These are phyloP conservation scores for Malacosoma neustria DNA, from an alignment of 2,888 invertebrate species.

Conservation along the genomic window DNA sequence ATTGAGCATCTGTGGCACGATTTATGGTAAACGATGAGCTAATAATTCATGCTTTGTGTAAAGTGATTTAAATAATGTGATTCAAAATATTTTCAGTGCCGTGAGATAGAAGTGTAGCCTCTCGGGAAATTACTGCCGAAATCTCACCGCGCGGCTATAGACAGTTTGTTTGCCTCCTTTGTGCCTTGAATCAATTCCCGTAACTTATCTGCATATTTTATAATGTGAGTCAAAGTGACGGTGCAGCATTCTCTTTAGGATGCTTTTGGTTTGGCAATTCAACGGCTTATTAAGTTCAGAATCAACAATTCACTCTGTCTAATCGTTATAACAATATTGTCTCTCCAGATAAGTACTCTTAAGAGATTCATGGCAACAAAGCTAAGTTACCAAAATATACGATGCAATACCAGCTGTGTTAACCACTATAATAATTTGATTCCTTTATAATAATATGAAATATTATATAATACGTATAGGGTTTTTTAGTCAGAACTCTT, in stretches of 20 bases:
- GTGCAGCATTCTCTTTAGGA: constrained; percentile 41
- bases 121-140: constrained; percentile 70
- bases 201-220: constrained; percentile 73
- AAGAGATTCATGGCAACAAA: too few relatives aligned
- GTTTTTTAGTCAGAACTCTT: too few relatives aligned
- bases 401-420: too few relatives aligned
- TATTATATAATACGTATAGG: too few relatives aligned
- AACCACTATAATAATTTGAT: too few relatives aligned
- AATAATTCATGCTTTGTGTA: constrained; percentile 1
- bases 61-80: constrained; percentile 22
- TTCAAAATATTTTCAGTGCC: constrained; percentile 58
- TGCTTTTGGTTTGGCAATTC: constrained; percentile 27
- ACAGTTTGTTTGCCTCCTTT: constrained; percentile 57
- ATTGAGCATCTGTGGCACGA: constrained; percentile 1
- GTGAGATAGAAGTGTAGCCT: constrained; percentile 58
- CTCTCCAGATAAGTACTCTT: too few relatives aligned
- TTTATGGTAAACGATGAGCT: constrained; percentile 1
- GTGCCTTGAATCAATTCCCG: constrained; percentile 71
- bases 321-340: too few relatives aligned
- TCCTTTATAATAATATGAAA: too few relatives aligned
- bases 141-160: constrained; percentile 60
- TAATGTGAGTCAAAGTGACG: constrained; percentile 59
- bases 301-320: too few relatives aligned
- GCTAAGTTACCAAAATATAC: too few relatives aligned
- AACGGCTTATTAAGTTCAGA: background rate